Conservation (phyloP, 64 coral and sea anemone species). For the Montipora efflorescens region DNA sequence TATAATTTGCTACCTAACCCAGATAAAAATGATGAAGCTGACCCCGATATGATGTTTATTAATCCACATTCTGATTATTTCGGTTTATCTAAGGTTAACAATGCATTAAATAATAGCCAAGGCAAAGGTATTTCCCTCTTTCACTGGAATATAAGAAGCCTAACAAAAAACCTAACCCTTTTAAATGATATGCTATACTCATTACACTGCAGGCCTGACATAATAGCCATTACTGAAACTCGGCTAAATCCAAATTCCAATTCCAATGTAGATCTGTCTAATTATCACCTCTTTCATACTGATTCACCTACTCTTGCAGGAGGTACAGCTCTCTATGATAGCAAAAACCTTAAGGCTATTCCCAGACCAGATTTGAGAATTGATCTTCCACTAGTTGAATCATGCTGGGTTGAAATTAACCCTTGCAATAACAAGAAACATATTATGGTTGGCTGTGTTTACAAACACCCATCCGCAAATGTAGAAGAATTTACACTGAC, state of each 20-base stretch:
- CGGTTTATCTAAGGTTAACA: not conserved
- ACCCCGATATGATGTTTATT: not conserved
- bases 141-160: conserved; percentile 52
- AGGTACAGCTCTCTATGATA: conserved; percentile 40
- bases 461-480: not conserved
- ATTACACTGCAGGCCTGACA: conserved; percentile 32
- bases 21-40: not conserved
- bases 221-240: conserved; percentile 38
- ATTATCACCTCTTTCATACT: conserved; percentile 45
- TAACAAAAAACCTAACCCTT: conserved; percentile 44
- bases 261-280: conserved; percentile 31
- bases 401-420: not conserved
- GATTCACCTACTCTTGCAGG: conserved; percentile 44
- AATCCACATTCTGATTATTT: conserved; percentile 19
- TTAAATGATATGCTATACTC: not conserved
- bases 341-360: conserved; percentile 35
- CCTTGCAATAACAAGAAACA: not conserved
- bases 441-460: not conserved
- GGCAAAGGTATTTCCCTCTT: conserved; percentile 11
- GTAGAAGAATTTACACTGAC: not conserved
- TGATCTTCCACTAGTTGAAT: not conserved
- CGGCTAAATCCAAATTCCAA: conserved; percentile 31
- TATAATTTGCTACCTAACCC: not conserved
- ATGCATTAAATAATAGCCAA: not conserved
- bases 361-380: not conserved